phyloP scores from a whole-genome alignment of 2,888 invertebrate genomes.

The Linnaemya tessellans region DNA sequence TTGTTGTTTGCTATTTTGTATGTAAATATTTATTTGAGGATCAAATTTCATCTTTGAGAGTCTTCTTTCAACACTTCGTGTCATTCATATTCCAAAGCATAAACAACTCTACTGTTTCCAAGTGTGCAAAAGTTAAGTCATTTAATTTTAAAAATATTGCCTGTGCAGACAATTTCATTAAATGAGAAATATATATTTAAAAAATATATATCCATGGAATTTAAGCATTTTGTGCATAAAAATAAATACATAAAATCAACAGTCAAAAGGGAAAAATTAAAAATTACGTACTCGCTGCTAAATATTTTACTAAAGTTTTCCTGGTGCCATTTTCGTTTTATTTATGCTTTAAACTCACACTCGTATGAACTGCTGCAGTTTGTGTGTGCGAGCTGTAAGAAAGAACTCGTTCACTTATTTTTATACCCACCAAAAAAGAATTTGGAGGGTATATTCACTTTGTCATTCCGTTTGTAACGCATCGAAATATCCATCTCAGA shows the following conservation, averaged over 20 bases:
- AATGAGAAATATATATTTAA: neutral
- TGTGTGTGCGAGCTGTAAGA: too few relatives aligned
- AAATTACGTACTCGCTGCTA: neutral
- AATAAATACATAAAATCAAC: neutral
- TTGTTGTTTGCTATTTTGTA: too few relatives aligned
- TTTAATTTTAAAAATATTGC: neutral
- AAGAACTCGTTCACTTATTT: neutral
- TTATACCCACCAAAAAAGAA: too few relatives aligned
- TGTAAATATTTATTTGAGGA: too few relatives aligned
- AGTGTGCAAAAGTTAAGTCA: constrained; percentile 1
- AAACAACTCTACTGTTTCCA: neutral
- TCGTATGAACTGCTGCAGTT: neutral
- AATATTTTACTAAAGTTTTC: neutral
- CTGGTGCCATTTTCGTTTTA: neutral
- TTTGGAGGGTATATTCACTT: too few relatives aligned
- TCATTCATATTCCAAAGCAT: neutral
- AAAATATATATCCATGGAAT: neutral
- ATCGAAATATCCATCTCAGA: too few relatives aligned
- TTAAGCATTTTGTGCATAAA: neutral
- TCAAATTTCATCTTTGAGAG: too few relatives aligned
- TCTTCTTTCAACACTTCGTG: neutral
- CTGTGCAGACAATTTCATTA: constrained; percentile 2
- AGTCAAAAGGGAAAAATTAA: neutral
- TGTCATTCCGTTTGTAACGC: too few relatives aligned
- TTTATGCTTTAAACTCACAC: constrained; percentile 31